These are phyloP conservation scores for Liolophura sinensis DNA, from an alignment of 1,140 invertebrate genomes.

Conservation along the genomic window DNA sequence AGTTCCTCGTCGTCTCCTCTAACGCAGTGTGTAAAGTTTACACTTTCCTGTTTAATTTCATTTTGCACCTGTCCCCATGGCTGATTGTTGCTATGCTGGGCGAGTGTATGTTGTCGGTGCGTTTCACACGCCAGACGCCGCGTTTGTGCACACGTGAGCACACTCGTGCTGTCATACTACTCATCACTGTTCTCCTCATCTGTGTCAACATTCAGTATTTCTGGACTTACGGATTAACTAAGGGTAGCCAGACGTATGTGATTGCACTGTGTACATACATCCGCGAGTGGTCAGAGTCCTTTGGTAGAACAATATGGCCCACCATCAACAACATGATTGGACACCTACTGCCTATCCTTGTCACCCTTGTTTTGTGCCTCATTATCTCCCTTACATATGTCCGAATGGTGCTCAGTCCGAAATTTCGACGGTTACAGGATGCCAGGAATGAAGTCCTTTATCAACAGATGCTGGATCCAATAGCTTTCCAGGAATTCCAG, in stretches of 20 bases:
- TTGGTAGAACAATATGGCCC: conserved; percentile 42
- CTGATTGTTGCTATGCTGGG: conserved; percentile 48
- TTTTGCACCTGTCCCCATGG: conserved; percentile 47
- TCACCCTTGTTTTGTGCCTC: conserved; percentile 19
- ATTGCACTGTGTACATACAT: conserved; percentile 26
- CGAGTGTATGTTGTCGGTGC: conserved; percentile 47
- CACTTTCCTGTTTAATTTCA: conserved; percentile 42
- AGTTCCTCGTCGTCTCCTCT: conserved; percentile 35
- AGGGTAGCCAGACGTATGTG: conserved; percentile 12
- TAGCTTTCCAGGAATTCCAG: conserved; percentile 10
- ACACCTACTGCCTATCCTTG: conserved; percentile 36
- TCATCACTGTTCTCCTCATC: conserved; percentile 47
- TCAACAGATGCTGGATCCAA: conserved; percentile 16
- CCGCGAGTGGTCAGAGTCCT: conserved; percentile 36
- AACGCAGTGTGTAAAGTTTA: conserved; percentile 53
- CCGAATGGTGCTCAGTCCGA: conserved; percentile 6
- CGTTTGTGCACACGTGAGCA: conserved; percentile 47
- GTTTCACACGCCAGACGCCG: conserved; percentile 40
- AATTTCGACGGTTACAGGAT: too few relatives aligned
- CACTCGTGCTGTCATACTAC: conserved; percentile 43
- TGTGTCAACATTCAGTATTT: conserved; percentile 56
- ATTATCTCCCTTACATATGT: conserved; percentile 18
- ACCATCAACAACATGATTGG: conserved; percentile 35
- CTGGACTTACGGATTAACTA: conserved; percentile 47
- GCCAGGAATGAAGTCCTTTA: neutral